Percentiles rank a stretch among this genome's conserved stretches.
Conservation (phyloP, 2,888 invertebrate genomes). For the Scaptomyza tumidula region DNA sequence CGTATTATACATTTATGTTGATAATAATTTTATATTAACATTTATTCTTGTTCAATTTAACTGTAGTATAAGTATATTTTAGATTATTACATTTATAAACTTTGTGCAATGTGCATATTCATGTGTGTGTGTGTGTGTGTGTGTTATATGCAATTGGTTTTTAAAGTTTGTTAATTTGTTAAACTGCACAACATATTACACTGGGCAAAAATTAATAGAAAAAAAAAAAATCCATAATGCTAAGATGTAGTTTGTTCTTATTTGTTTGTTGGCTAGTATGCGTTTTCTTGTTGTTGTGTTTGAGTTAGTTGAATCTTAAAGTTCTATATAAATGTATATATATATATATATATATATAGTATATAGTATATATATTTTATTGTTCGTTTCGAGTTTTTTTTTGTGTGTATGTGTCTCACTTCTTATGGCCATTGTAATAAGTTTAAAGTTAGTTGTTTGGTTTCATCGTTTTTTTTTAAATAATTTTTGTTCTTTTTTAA, state of each 20-base stretch:
- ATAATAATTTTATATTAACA: slow-evolving; percentile 44
- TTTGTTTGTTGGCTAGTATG: slow-evolving; percentile 73
- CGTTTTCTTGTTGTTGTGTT: slow-evolving; percentile 50
- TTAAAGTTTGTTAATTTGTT: slow-evolving; percentile 36
- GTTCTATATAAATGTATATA: slow-evolving; percentile 39
- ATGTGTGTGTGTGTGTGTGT: slow-evolving; percentile 3
- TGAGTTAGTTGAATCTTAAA: slow-evolving; percentile 62
- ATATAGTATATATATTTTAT: slow-evolving; percentile 44
- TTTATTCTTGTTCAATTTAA: slow-evolving; percentile 49
- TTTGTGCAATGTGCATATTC: slow-evolving; percentile 33
- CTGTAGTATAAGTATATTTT: slow-evolving; percentile 57
- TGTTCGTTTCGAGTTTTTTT: slow-evolving; percentile 67
- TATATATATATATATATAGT: slow-evolving; percentile 8
- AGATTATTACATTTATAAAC: slow-evolving; percentile 48
- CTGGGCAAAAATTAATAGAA: slow-evolving; percentile 52
- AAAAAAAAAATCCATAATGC: slow-evolving; percentile 53
- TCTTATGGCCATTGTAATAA: slow-evolving; percentile 68
- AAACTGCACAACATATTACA: slow-evolving; percentile 62
- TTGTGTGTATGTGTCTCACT: slow-evolving; percentile 41
- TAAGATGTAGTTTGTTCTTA: slow-evolving; percentile 36
- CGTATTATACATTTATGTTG: slow-evolving; percentile 61
- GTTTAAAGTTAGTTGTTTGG: slow-evolving; percentile 53
- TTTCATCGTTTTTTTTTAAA: slow-evolving; percentile 29
- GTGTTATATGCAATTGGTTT: slow-evolving; percentile 16
- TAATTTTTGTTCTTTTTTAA: slow-evolving; percentile 17